Conservation (phyloP, 1,140 invertebrate genomes). For the Macrosteles quadrilineatus region DNA sequence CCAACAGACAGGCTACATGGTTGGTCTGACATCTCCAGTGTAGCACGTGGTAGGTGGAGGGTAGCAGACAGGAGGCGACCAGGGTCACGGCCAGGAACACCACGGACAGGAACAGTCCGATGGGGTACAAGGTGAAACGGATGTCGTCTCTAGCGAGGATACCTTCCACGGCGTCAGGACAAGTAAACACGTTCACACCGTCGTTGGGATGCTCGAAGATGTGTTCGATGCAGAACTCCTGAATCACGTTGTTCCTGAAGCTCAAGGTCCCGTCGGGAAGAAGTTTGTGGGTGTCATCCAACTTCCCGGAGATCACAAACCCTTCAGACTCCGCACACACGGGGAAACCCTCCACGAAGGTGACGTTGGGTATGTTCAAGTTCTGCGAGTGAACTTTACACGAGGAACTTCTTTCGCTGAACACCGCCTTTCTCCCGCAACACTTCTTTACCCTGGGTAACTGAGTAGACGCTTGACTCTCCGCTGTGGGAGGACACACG, state of each 20-base stretch:
- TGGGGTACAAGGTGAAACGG: slow-evolving; percentile 67
- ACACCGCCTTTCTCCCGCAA: slow-evolving; percentile 59
- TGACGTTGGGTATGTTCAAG: slow-evolving; percentile 28
- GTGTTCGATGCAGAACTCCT: slow-evolving; percentile 64
- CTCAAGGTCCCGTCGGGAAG: slow-evolving; percentile 53
- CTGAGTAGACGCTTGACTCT: slow-evolving; percentile 37
- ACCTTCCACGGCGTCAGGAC: slow-evolving; percentile 49
- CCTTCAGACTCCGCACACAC: slow-evolving; percentile 47
- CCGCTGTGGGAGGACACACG: slow-evolving; percentile 53
- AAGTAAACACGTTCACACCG: slow-evolving; percentile 62
- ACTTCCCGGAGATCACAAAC: slow-evolving; percentile 53
- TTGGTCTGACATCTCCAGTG: slow-evolving; percentile 84
- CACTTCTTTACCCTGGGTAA: slow-evolving; percentile 56
- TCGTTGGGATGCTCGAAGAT: slow-evolving; percentile 53
- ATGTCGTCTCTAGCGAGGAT: slow-evolving; percentile 54
- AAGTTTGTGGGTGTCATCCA: slow-evolving; percentile 49
- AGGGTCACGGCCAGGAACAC: slow-evolving; percentile 76
- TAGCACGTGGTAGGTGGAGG: slow-evolving; percentile 76
- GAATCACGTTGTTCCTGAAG: slow-evolving; percentile 51
- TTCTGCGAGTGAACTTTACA: slow-evolving; percentile 46
- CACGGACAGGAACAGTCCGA: slow-evolving; percentile 72
- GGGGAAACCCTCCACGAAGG: slow-evolving; percentile 54
- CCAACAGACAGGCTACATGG: slow-evolving; percentile 75
- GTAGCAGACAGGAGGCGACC: slow-evolving; percentile 70
- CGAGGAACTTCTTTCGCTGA: slow-evolving; percentile 55